A percentile compares a stretch with the other conserved stretches of the same genome.
These are phyloP conservation scores for Pharmacophagus antenor DNA, from an alignment of 2,888 invertebrate species.

Conservation along the genomic window DNA sequence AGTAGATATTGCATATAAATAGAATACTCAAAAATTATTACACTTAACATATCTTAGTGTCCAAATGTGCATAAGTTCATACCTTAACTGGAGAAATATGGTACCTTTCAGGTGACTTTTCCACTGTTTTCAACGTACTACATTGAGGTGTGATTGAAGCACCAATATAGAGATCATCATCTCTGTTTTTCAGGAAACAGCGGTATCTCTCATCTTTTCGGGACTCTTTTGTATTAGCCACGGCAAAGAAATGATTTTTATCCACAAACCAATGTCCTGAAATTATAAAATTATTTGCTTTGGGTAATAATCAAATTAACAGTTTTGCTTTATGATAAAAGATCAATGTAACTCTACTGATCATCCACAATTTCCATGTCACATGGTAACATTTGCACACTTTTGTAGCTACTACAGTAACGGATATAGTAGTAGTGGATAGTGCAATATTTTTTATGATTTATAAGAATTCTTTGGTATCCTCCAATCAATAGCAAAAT, in stretches of 20 bases:
- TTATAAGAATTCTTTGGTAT: no score
- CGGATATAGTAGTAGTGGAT: no score
- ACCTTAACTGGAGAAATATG: constrained; percentile 89
- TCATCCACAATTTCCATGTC: no score
- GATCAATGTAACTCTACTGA: no score
- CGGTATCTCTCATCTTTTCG: constrained; percentile 96
- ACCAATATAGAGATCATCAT: constrained; percentile 95
- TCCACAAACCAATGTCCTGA: constrained; percentile 95
- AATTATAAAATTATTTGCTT: constrained; percentile 31
- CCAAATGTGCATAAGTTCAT: constrained; percentile 32
- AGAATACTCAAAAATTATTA: neutral
- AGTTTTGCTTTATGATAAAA: no score
- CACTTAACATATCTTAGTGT: neutral
- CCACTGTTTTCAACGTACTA: constrained; percentile 94
- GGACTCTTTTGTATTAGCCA: constrained; percentile 98
- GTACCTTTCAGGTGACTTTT: constrained; percentile 94
- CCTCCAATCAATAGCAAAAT: no score
- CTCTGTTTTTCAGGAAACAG: constrained; percentile 96
- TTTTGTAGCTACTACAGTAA: no score
- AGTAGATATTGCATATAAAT: constrained; percentile 29
- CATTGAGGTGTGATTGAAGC: constrained; percentile 97
- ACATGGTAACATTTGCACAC: no score
- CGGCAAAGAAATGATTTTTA: constrained; percentile 97
- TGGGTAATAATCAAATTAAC: neutral
- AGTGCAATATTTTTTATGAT: no score